phyloP scores from a whole-genome alignment of 2,113 vertebrate species.

The Ageneiosus marmoratus region DNA sequence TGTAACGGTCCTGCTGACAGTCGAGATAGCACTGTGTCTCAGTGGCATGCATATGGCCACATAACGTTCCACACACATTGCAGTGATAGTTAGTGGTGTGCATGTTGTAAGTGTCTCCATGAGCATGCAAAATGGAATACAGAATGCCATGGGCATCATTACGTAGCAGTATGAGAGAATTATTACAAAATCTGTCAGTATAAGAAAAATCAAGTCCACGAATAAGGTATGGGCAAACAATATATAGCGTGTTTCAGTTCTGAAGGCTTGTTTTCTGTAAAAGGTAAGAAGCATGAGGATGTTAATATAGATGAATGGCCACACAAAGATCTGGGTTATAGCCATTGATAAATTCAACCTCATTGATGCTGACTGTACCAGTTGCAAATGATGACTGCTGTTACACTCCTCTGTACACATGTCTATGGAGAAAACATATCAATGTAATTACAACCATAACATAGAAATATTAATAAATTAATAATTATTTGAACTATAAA shows the following conservation, averaged over 20 bases:
- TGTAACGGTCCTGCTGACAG: conserved; percentile 20
- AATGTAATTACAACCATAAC: neutral
- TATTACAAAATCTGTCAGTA: conserved; percentile 44
- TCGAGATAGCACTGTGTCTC: conserved; percentile 47
- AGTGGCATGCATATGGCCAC: conserved; percentile 59
- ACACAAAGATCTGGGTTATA: conserved; percentile 46
- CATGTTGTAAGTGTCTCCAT: conserved; percentile 31
- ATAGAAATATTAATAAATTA: too few relatives aligned
- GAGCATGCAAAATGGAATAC: conserved; percentile 50
- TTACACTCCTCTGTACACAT: conserved; percentile 28
- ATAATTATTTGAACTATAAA: neutral
- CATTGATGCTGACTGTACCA: neutral
- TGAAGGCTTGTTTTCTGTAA: conserved; percentile 49
- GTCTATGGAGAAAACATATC: conserved; percentile 1
- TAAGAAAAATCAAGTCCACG: conserved; percentile 44
- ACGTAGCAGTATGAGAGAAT: conserved; percentile 30
- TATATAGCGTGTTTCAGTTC: conserved; percentile 54
- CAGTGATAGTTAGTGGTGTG: conserved; percentile 50
- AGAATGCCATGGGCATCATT: conserved; percentile 44
- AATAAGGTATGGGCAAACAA: conserved; percentile 58
- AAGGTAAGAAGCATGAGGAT: conserved; percentile 53
- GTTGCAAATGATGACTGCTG: conserved; percentile 5
- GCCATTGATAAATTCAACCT: conserved; percentile 18
- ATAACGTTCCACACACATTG: conserved; percentile 59
- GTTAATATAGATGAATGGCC: conserved; percentile 50